These are phyloP conservation scores for Heliconius nattereri DNA, from an alignment of 1,140 invertebrate genomes.

Conservation along the genomic window DNA sequence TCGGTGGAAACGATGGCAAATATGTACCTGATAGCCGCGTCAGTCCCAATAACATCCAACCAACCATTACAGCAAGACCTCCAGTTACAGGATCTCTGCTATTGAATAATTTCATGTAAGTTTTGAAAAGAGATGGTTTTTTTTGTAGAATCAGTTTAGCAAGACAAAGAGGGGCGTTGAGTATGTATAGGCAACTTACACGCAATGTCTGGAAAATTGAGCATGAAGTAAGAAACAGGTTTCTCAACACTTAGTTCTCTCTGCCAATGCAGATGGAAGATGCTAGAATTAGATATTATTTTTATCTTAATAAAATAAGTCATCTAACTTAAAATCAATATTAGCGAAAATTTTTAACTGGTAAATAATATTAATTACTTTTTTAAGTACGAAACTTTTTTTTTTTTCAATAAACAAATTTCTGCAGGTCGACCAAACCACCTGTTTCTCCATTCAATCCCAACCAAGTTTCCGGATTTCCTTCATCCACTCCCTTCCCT, in stretches of 20 bases:
- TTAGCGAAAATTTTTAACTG: too few relatives aligned
- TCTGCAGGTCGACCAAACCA: slow-evolving; percentile 48
- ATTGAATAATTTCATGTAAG: slow-evolving; percentile 54
- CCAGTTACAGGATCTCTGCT: slow-evolving; percentile 50
- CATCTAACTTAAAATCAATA: too few relatives aligned
- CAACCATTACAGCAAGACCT: slow-evolving; percentile 52
- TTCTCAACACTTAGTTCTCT: too few relatives aligned
- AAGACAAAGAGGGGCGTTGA: too few relatives aligned
- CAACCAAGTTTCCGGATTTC: slow-evolving; percentile 40
- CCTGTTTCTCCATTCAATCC: slow-evolving; percentile 43
- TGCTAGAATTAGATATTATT: too few relatives aligned
- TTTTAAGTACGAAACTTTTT: not conserved
- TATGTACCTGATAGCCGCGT: slow-evolving; percentile 66
- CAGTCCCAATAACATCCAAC: slow-evolving; percentile 57
- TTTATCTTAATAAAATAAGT: too few relatives aligned
- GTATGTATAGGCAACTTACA: too few relatives aligned
- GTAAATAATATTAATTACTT: too few relatives aligned
- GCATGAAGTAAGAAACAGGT: too few relatives aligned
- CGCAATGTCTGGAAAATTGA: too few relatives aligned
- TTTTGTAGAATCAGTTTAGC: not conserved
- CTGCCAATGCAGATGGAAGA: too few relatives aligned
- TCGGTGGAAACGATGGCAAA: slow-evolving; percentile 81
- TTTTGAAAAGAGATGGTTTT: not conserved
- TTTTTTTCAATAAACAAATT: slow-evolving; percentile 10
- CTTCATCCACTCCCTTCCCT: slow-evolving; percentile 22